Base-by-base conservation (phyloP, 2,888 invertebrate species). In the Bugulina stolonifera region DNA sequence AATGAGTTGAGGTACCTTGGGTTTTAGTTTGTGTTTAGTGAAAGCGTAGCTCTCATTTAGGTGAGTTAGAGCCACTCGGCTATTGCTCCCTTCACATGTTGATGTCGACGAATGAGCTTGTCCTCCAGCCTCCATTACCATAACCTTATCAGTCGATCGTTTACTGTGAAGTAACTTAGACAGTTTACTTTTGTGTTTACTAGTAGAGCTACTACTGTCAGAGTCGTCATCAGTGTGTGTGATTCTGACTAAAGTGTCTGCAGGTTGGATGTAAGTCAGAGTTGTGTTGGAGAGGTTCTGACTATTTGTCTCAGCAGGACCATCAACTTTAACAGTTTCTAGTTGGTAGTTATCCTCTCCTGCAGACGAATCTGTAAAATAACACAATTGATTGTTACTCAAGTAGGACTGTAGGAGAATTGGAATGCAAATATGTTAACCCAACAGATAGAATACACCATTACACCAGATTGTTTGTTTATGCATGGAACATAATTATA, bases 1-100 rank as follows among this genome's bases (percentile, higher is more conserved):
- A n/a, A n/a, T n/a, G n/a, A n/a, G n/a, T n/a, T n/a, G n/a, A n/a
- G n/a, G n/a, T n/a, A n/a, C n/a, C n/a, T n/a, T n/a, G n/a, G n/a
- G 27, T 64, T 32, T 64, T 32, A 64, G 64, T 32, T 64, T 64
- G 32, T 64, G 64, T 64, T n/a, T 64, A 18, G 18, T 34, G 10
- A 64, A 18, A 25, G 64, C 29, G 32, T 14, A 32, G 5, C 25
- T 25, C 3, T 32, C 32, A 32, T 18, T 34, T 32, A 25, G 10
- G n/a, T 64, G 10, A 25, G 27, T n/a, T 3, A 14, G 29, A 2
- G 32, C 5, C 10, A 10, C 22, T 34, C 5, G 32, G 27, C 32
- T 32, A 32, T 22, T 22, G 34, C 5, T n/a, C 5, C 2, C 18
- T 27, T 64, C 29, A 23, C 5, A 5, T 14, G 14, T 5, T 55